phyloP scores from a whole-genome alignment of 2,888 invertebrate genomes.

The Acrocyrtus sp. region DNA sequence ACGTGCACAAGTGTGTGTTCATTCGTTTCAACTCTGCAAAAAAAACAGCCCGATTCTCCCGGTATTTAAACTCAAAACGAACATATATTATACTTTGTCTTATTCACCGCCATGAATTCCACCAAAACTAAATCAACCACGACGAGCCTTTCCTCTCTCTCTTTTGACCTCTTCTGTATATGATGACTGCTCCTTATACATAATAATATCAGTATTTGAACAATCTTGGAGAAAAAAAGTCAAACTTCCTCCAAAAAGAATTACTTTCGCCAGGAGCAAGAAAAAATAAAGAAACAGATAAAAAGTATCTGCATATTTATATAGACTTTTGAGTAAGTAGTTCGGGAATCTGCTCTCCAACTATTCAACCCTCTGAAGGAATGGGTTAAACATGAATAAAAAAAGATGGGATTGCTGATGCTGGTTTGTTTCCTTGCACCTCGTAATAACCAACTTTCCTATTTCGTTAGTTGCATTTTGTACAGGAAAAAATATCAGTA shows the following conservation, averaged over 20 bases:
- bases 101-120: slow-evolving; percentile 28
- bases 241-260: slow-evolving; percentile 16
- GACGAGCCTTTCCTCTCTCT: slow-evolving; percentile 12
- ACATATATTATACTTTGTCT: slow-evolving; percentile 33
- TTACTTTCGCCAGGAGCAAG: slow-evolving; percentile 38
- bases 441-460: no score
- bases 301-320: slow-evolving; percentile 49
- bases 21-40: slow-evolving; percentile 15
- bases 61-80: slow-evolving; percentile 38
- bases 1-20: slow-evolving; percentile 28
- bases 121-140: slow-evolving; percentile 14
- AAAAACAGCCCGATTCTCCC: no score
- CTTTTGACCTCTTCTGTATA: slow-evolving; percentile 17
- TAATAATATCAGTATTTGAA: no score
- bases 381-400: slow-evolving; percentile 44
- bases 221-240: no score
- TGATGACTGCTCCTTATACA: no score
- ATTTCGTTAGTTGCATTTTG: no score
- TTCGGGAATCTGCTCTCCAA: no score
- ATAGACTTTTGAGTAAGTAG: slow-evolving; percentile 28
- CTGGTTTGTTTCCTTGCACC: slow-evolving; percentile 48
- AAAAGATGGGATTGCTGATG: slow-evolving; percentile 48
- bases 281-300: slow-evolving; percentile 48
- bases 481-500: no score
- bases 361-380: no score